Evolutionary conservation across 1,140 invertebrate genomes (phyloP).

Genomic region (Drosophila tani): DNA sequence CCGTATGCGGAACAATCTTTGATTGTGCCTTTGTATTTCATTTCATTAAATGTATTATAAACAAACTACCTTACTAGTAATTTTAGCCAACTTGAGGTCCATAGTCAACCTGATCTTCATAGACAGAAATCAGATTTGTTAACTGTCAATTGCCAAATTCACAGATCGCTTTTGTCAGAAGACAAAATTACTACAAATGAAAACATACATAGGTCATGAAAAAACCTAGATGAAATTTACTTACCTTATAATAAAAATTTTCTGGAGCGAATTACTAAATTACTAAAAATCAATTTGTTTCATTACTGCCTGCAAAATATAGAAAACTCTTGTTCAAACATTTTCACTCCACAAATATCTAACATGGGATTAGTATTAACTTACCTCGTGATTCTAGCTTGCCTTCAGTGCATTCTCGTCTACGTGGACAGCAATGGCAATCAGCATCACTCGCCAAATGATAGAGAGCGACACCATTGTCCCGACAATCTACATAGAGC

Average conservation of each 20-base stretch:
- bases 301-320: neutral
- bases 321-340: neutral
- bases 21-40: neutral
- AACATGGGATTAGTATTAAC: slow-evolving; percentile 2
- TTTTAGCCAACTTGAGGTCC: no score
- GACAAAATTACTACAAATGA: no score
- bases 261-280: neutral
- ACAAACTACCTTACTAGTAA: no score
- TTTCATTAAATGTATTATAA: neutral
- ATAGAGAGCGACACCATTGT: slow-evolving; percentile 26
- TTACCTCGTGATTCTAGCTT: neutral
- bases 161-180: no score
- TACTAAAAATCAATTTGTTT: slow-evolving; percentile 4
- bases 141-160: no score
- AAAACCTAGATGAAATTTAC: no score
- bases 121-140: no score
- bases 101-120: no score
- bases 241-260: neutral
- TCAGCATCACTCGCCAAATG: neutral
- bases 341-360: neutral
- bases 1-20: no score
- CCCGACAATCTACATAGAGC: slow-evolving; percentile 46
- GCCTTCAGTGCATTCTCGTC: neutral
- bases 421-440: slow-evolving; percentile 3
- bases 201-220: no score